phyloP scores from a whole-genome alignment of 2,797 vertebrate genomes.

The Esox lucius region DNA sequence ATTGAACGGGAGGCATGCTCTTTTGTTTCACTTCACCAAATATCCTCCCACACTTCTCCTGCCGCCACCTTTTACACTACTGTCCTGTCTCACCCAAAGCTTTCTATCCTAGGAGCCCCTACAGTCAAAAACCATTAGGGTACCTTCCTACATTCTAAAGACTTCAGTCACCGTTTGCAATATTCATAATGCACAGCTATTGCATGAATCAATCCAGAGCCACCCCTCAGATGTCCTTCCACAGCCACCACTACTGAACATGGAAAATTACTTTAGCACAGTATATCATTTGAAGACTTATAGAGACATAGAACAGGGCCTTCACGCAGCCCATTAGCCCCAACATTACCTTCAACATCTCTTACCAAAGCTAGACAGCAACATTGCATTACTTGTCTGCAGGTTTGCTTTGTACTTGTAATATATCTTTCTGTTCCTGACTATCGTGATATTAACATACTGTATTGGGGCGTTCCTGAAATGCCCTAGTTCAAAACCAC shows the following conservation, averaged over 20 bases:
- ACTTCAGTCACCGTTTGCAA: slow-evolving; percentile 40
- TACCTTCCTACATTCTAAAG: slow-evolving; percentile 25
- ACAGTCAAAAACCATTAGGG: slow-evolving; percentile 49
- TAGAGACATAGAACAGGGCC: slow-evolving; percentile 2
- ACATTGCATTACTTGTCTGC: no score
- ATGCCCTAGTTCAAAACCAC: background rate
- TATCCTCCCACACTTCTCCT: background rate
- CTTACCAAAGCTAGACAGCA: no score
- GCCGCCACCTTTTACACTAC: slow-evolving; percentile 27
- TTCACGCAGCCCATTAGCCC: slow-evolving; percentile 11
- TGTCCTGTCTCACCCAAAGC: slow-evolving; percentile 13
- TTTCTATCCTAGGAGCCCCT: slow-evolving; percentile 10
- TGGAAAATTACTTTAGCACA: slow-evolving; percentile 48
- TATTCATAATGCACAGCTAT: slow-evolving; percentile 44
- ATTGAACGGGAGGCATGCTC: background rate
- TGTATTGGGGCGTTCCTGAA: background rate
- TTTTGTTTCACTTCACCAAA: background rate
- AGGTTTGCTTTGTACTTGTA: no score
- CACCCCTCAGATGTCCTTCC: slow-evolving; percentile 28
- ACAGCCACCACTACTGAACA: slow-evolving; percentile 32
- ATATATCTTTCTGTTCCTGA: no score
- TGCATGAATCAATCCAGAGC: slow-evolving; percentile 42
- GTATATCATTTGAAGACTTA: slow-evolving; percentile 18
- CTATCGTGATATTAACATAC: no score
- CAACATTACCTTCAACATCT: background rate